These are phyloP conservation scores for Xanthostigma xanthostigma DNA, from an alignment of 2,888 invertebrate genomes.

Conservation along the genomic window DNA sequence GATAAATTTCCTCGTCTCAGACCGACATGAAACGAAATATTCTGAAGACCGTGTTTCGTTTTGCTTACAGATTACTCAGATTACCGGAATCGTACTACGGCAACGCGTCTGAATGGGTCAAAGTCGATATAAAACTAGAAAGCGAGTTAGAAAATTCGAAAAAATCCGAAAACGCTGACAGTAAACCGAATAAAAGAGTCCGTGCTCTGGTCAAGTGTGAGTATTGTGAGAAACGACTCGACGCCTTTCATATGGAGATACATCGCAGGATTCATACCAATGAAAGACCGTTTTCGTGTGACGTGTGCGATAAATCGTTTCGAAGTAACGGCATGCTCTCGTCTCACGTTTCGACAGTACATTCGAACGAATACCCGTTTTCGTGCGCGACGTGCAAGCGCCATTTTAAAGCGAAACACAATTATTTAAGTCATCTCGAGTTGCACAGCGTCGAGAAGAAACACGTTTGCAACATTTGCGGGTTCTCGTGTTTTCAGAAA, in stretches of 20 bases:
- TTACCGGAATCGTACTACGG: no score
- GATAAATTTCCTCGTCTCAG: no score
- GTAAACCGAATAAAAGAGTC: no score
- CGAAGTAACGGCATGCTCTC: slow-evolving; percentile 13
- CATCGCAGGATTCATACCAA: slow-evolving; percentile 31
- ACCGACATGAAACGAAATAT: no score
- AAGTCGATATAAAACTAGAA: no score
- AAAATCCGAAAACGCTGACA: neutral
- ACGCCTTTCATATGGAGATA: slow-evolving; percentile 16
- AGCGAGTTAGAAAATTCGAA: neutral
- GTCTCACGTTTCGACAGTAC: slow-evolving; percentile 1
- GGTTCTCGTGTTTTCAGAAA: slow-evolving; percentile 18
- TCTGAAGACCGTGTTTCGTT: no score
- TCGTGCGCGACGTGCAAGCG: slow-evolving; percentile 10
- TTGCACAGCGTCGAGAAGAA: slow-evolving; percentile 23
- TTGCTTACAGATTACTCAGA: no score
- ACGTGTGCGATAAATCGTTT: slow-evolving; percentile 25
- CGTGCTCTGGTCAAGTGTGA: slow-evolving; percentile 3
- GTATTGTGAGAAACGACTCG: slow-evolving; percentile 2
- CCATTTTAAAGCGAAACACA: neutral
- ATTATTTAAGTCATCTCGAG: slow-evolving; percentile 17
- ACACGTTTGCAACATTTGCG: slow-evolving; percentile 20
- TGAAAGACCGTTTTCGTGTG: slow-evolving; percentile 30
- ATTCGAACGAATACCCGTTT: neutral
- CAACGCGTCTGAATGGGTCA: no score